Conservation (phyloP, 2,888 invertebrate genomes). For the Operophtera brumata region DNA sequence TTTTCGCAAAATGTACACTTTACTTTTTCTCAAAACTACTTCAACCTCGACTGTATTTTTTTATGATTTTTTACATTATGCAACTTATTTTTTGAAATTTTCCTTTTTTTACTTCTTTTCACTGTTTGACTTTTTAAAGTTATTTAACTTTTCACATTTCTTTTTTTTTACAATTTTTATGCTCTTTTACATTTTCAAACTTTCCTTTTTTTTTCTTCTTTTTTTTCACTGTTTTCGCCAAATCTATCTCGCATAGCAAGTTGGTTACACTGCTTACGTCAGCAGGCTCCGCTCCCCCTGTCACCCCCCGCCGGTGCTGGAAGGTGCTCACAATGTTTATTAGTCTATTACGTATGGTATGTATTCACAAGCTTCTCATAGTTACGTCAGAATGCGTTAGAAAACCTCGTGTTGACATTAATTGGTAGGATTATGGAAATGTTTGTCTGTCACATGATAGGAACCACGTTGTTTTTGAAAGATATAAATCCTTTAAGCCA, state of each 20-base stretch:
- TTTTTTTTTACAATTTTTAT: too few relatives aligned
- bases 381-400: constrained; percentile 12
- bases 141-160: too few relatives aligned
- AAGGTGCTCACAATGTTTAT: constrained; percentile 12
- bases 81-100: too few relatives aligned
- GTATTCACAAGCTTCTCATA: not conserved
- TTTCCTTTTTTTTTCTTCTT: too few relatives aligned
- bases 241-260: not conserved
- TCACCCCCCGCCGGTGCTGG: not conserved
- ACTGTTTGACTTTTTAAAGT: too few relatives aligned
- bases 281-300: not conserved
- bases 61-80: too few relatives aligned
- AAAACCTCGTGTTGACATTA: constrained; percentile 1
- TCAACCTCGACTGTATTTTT: too few relatives aligned
- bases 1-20: too few relatives aligned
- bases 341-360: constrained; percentile 8
- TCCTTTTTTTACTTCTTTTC: too few relatives aligned
- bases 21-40: too few relatives aligned
- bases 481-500: not conserved
- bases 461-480: not conserved
- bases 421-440: not conserved
- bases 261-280: constrained; percentile 17
- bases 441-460: not conserved
- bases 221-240: too few relatives aligned
- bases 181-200: too few relatives aligned